Conservation (phyloP, 2,888 invertebrate species). For the Frankliniella intonsa region DNA sequence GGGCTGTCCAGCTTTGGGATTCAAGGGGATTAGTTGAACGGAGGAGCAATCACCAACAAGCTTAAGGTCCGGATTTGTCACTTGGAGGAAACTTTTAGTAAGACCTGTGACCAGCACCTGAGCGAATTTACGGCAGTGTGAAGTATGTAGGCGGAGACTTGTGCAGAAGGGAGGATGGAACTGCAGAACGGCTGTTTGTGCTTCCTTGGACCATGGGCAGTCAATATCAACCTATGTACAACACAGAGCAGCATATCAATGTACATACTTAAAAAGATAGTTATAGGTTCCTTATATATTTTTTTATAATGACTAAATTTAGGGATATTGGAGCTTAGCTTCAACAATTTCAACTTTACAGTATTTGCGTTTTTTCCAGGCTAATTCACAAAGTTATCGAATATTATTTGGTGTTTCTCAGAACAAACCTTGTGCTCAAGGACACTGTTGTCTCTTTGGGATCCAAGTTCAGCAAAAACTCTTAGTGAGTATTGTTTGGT, state of each 20-base stretch:
- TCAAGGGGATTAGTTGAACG: slow-evolving; percentile 60
- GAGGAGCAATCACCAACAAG: slow-evolving; percentile 54
- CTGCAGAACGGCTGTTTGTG: slow-evolving; percentile 67
- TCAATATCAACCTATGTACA: slow-evolving; percentile 58
- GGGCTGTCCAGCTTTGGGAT: slow-evolving; percentile 55
- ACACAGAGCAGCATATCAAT: slow-evolving; percentile 20
- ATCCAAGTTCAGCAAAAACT: slow-evolving; percentile 51
- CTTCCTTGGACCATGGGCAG: slow-evolving; percentile 73
- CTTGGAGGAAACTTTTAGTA: slow-evolving; percentile 45
- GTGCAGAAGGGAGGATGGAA: slow-evolving; percentile 80
- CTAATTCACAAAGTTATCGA: too few relatives aligned
- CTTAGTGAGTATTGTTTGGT: slow-evolving; percentile 64
- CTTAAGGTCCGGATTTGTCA: slow-evolving; percentile 46
- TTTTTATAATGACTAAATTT: background rate
- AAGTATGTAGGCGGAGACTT: slow-evolving; percentile 76
- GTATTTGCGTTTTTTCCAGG: background rate
- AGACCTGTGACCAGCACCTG: slow-evolving; percentile 68
- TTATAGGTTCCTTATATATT: background rate
- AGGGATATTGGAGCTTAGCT: too few relatives aligned
- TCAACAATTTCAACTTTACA: background rate
- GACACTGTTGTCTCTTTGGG: slow-evolving; percentile 63
- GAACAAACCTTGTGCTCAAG: slow-evolving; percentile 63
- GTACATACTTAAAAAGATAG: slow-evolving; percentile 17
- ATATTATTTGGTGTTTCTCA: background rate
- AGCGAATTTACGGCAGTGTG: slow-evolving; percentile 76